phyloP scores from a whole-genome alignment of 35 echinoderm and acorn worm genomes.

The Heliocidaris erythrogramma region DNA sequence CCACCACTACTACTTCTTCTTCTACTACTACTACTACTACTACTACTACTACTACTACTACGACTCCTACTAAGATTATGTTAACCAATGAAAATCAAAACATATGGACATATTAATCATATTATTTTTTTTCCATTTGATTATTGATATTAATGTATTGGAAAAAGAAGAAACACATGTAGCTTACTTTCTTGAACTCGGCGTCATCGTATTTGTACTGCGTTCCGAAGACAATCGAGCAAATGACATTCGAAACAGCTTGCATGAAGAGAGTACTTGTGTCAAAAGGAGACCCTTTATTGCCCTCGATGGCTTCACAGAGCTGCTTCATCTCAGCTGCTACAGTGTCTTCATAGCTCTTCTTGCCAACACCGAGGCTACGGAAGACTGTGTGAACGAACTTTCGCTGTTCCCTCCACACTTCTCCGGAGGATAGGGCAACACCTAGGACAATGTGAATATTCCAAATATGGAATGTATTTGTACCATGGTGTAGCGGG shows the following conservation, averaged over 20 bases:
- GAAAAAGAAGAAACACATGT: not conserved
- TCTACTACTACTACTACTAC: no score
- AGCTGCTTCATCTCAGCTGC: conserved; percentile 54
- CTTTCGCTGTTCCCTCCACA: conserved; percentile 72
- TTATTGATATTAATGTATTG: not conserved
- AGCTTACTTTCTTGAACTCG: conserved; percentile 19
- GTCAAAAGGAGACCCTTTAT: conserved; percentile 50
- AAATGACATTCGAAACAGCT: conserved; percentile 68
- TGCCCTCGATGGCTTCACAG: conserved; percentile 34
- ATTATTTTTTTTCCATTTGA: not conserved
- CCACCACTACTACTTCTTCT: no score
- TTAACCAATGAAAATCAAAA: not conserved
- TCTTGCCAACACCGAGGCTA: conserved; percentile 86
- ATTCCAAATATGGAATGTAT: conserved; percentile 24
- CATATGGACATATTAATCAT: not conserved
- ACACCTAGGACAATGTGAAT: conserved; percentile 55
- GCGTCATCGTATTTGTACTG: conserved; percentile 54
- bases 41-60: no score
- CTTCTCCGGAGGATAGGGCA: conserved; percentile 49
- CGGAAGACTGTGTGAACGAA: conserved; percentile 74
- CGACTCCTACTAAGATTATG: not conserved
- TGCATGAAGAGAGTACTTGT: conserved; percentile 44
- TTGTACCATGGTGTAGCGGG: not conserved
- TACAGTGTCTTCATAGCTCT: conserved; percentile 71
- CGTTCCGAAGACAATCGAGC: conserved; percentile 58